phyloP scores from a whole-genome alignment of 2,113 vertebrate species.

The Macrotis lagotis region DNA sequence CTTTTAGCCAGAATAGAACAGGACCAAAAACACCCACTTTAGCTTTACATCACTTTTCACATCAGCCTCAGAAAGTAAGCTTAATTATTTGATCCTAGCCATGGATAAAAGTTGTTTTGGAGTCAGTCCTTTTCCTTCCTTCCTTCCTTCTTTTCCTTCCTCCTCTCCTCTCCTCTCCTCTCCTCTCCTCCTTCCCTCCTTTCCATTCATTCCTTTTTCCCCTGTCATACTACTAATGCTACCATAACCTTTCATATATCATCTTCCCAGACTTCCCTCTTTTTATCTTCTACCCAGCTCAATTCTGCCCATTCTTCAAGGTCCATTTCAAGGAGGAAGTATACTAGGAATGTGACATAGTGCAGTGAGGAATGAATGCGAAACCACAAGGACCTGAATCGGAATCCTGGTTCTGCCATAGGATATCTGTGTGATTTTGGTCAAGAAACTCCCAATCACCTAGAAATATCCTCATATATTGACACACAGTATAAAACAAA shows the following conservation, averaged over 20 bases:
- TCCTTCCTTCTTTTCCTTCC: not conserved
- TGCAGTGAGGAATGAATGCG: not conserved
- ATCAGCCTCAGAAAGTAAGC: not conserved
- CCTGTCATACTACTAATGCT: not conserved
- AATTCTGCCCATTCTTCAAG: not conserved
- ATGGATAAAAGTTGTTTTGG: not conserved
- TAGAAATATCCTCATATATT: not conserved
- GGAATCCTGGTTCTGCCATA: not conserved
- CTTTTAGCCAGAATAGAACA: not conserved
- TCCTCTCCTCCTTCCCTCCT: not conserved
- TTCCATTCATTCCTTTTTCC: not conserved
- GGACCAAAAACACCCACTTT: accelerated
- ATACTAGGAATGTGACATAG: not conserved
- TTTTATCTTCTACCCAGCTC: not conserved
- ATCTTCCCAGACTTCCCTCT: not conserved
- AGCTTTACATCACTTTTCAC: accelerated
- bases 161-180: not conserved
- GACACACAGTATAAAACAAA: not conserved
- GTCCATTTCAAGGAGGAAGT: not conserved
- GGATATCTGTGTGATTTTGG: not conserved
- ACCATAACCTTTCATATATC: not conserved
- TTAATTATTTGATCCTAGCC: not conserved
- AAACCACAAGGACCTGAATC: not conserved
- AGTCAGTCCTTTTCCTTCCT: not conserved
- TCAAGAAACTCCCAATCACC: not conserved